Base-by-base conservation (phyloP, 2,888 invertebrate species). In the Steinernema carpocapsae region DNA sequence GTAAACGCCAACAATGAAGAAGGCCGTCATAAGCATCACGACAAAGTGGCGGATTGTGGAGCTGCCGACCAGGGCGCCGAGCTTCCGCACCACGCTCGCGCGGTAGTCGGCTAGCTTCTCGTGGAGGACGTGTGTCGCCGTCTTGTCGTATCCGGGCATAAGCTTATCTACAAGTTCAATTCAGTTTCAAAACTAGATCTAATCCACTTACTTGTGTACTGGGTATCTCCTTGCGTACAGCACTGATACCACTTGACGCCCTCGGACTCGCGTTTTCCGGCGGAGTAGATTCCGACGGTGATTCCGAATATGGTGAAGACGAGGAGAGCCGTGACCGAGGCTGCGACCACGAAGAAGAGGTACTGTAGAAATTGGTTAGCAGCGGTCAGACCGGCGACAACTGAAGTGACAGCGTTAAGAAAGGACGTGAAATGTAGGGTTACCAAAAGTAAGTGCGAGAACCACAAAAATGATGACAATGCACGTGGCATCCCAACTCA, bases 161-260 rank as follows among this genome's bases (percentile, higher is more conserved):
- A 45, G 74, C 64, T 80, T 80, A 37, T 79, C 80, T 79, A 37
- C 48, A 74, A 71, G 24, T 45, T 19, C 0, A n/a, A n/a, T 42
- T 19, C 37, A 10, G 32, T 19, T 71, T 46, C 4, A 29, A 10
- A 48, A 42, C 26, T 22, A 6, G 29, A 1, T 56, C 1, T 19
- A 22, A n/a, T 43, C n/a, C 7, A 70, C 81, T 56, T 46, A 85
- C 85, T 78, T 46, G 84, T 82, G 82, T 85, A 86, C 64, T 85
- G 81, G 7, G 81, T 82, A 73, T 86, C 87, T 26, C 87, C 86
- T 22, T 80, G 79, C 22, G 78, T 77, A 77, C 81, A 85, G 45
- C 83, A 76, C 70, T 84, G 82, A 76, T 77, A 87, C 86, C 87
- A 87, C 78, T 86, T 87, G 72, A 84, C 77, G 73, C 87, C 87